Base-by-base conservation (phyloP, 2,888 invertebrate species). In the Chesias legatella region DNA sequence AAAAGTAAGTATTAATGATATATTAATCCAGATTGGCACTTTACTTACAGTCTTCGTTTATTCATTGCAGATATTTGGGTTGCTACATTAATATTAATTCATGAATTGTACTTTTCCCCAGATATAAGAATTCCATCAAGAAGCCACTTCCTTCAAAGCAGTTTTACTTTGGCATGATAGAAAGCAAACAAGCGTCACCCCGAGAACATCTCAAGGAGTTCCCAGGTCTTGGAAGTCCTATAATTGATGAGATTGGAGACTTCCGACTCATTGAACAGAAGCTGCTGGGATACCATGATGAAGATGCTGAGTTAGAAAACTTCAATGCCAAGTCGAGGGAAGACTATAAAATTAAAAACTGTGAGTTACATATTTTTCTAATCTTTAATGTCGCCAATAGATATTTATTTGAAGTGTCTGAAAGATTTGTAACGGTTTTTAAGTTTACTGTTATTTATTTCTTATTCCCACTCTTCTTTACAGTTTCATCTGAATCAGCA, bases 111-210 rank as follows among this genome's bases (percentile, higher is more conserved):
- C 6, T 37, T 34, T 30, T 26, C 31, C 66, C n/a, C 57, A 84
- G 81, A 37, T 66, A 64, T 55, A 79, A 73, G 26, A 58, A 75
- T 43, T 49, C 68, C 10, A 63, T 45, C 0, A 40, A 10, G 22
- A 45, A 40, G 22, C 45, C 40, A 33, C 23, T 76, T 1, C 86
- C 86, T 31, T 85, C 85, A 0, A 88, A 86, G 36, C 86, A 88
- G 40, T 95, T 95, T 74, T 95, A 95, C 78, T 95, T 95, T 64
- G 94, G 95, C 23, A 94, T 95, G 94, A 91, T 92, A 50, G 90
- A 91, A 53, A 81, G 77, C 52, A 79, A 81, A 31, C 80, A 81
- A 32, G 56, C 73, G 0, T 69, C 73, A 29, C 54, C 66, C 0
- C 63, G 71, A 17, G 80, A 88, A 22, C 74, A 80, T 38, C 51